phyloP scores from a whole-genome alignment of 2,113 vertebrate genomes.

The Sialia sialis region DNA sequence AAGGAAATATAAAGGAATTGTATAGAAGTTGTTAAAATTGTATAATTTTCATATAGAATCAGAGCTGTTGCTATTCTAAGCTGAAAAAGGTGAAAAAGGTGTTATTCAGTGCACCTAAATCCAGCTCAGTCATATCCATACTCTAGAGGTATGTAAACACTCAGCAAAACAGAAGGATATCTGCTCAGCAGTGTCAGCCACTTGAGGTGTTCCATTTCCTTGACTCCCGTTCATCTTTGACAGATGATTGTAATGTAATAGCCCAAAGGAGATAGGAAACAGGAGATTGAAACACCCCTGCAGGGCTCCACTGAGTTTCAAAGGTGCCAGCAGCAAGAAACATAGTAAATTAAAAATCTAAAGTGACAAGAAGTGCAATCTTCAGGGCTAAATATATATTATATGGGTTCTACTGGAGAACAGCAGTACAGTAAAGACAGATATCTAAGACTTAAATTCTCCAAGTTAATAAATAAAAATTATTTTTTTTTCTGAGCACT shows the following conservation, averaged over 20 bases:
- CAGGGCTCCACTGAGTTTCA: background rate
- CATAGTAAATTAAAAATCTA: background rate
- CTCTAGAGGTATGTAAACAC: background rate
- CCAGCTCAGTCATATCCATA: background rate
- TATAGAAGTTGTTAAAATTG: background rate
- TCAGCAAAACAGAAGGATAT: constrained; percentile 2
- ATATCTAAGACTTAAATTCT: background rate
- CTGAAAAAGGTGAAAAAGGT: background rate
- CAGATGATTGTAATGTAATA: background rate
- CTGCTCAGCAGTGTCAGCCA: background rate
- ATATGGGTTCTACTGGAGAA: background rate
- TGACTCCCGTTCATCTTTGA: background rate
- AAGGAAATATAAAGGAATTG: background rate
- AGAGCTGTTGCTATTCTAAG: background rate
- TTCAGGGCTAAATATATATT: background rate
- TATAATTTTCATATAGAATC: background rate
- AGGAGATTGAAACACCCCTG: background rate
- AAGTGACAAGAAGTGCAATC: background rate
- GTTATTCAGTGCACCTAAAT: background rate
- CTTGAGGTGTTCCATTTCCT: constrained; percentile 18
- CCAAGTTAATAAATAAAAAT: background rate
- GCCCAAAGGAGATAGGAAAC: constrained; percentile 2
- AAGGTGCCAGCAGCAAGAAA: background rate
- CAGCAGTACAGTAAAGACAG: background rate
- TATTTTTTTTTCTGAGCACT: no score